Conservation (phyloP, 2,888 invertebrate species). For the Ectobius pallidus region DNA sequence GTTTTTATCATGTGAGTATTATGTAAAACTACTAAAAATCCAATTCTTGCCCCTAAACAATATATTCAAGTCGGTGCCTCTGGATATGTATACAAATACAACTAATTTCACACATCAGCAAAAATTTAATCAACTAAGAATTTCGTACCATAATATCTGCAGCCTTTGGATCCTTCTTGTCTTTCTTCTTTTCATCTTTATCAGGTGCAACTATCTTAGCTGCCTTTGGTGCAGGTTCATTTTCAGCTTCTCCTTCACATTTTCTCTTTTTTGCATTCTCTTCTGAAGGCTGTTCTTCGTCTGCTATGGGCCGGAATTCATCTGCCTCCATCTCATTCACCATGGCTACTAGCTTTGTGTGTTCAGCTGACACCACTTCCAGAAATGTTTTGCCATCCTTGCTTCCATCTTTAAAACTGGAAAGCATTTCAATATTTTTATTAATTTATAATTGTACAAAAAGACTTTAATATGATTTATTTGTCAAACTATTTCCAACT, state of each 20-base stretch:
- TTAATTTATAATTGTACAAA: no score
- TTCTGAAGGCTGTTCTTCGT: conserved; percentile 40
- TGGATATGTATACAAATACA: no score
- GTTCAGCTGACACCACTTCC: conserved; percentile 62
- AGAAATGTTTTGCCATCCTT: conserved; percentile 57
- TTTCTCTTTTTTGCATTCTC: conserved; percentile 57
- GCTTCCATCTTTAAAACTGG: conserved; percentile 57
- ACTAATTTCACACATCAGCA: no score
- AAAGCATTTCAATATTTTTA: not conserved
- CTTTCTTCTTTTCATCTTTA: conserved; percentile 65
- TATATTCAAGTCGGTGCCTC: no score
- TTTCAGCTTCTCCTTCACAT: conserved; percentile 51
- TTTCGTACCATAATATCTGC: conserved; percentile 72
- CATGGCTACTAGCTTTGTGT: conserved; percentile 63
- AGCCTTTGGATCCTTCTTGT: conserved; percentile 60
- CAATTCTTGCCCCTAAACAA: no score
- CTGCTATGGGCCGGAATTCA: conserved; percentile 39
- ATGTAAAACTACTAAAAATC: no score
- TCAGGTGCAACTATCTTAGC: conserved; percentile 54
- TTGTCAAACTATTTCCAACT: no score
- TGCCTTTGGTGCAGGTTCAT: conserved; percentile 53
- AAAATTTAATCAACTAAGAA: no score
- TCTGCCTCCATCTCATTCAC: conserved; percentile 53
- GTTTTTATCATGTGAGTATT: no score
- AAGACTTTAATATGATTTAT: no score